Base-by-base conservation (phyloP, 2,888 invertebrate genomes). In the Mesorhabditis spiculigera region DNA sequence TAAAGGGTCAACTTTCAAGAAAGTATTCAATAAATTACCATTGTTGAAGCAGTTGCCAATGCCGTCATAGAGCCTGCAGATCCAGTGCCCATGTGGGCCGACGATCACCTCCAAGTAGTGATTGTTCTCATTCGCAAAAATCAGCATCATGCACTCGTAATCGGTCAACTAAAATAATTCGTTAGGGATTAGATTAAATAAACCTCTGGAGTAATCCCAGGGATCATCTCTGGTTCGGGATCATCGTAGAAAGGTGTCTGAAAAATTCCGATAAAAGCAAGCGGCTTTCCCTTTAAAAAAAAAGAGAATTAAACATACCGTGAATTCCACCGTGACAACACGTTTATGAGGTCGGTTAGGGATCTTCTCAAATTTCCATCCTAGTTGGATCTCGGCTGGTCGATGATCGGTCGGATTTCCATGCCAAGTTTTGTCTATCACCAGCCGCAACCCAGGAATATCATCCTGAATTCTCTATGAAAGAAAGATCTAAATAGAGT, bases 81-180 rank as follows among this genome's bases (percentile, higher is more conserved):
- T 76, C 82, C 82, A 84, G 72, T 83, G 84, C 63, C 88, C 89
- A 86, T 86, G 88, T 84, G 89, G 89, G 58, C 87, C 87, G 28
- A 89, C 81, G 75, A 89, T 89, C 16, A 89, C 86, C 71, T 86
- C 89, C 41, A 89, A 78, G 75, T 89, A 89, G 68, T 88, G 85
- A 5, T 87, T 86, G 50, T 86, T 79, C 43, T 87, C 86, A 70
- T 88, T 87, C 61, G 88, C 85, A 78, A 89, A 89, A 82, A 89
- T 89, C 13, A 87, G 86, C 82, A 89, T 89, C 10, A 88, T 88
- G 71, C 88, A 88, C 87, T 85, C 86, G 73, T 80, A 82, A 67
- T 85, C 78, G 80, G 81, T 85, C 45, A 85, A 82, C 83, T 83
- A 67, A 72, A 82, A 67, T 8, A 6, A 8, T 62, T 62, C 41